These are phyloP conservation scores for Hypsibius dujardini DNA, from an alignment of 1,140 invertebrate genomes.

Conservation along the genomic window DNA sequence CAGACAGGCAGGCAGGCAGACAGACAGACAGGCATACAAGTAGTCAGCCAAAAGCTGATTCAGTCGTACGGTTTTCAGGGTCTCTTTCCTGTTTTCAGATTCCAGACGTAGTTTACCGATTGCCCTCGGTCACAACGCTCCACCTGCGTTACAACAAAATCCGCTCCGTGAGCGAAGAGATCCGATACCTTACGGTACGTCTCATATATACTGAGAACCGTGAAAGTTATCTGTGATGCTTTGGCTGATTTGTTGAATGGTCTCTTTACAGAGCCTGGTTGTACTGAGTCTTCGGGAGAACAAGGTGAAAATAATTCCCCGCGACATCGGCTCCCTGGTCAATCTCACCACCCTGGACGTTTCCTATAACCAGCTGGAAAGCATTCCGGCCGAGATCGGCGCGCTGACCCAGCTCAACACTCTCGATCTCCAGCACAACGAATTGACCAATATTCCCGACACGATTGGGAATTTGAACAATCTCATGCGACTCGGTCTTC, in stretches of 20 bases:
- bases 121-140: constrained; percentile 81
- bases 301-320: constrained; percentile 84
- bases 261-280: constrained; percentile 67
- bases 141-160: constrained; percentile 94
- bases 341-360: constrained; percentile 86
- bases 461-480: constrained; percentile 75
- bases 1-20: no score
- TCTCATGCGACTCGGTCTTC: constrained; percentile 68
- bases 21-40: no score
- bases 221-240: neutral
- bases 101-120: no score
- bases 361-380: constrained; percentile 96
- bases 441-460: constrained; percentile 82
- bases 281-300: constrained; percentile 96
- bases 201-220: neutral
- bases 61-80: no score
- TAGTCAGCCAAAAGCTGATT: no score
- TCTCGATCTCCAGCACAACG: constrained; percentile 94
- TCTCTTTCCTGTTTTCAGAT: no score
- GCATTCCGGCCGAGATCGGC: constrained; percentile 71
- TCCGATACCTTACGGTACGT: constrained; percentile 52
- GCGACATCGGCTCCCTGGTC: constrained; percentile 72
- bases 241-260: no score
- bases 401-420: constrained; percentile 80
- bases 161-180: constrained; percentile 69